These are phyloP conservation scores for Anser brachyrhynchus DNA, from an alignment of 2,113 vertebrate species.

Conservation along the genomic window DNA sequence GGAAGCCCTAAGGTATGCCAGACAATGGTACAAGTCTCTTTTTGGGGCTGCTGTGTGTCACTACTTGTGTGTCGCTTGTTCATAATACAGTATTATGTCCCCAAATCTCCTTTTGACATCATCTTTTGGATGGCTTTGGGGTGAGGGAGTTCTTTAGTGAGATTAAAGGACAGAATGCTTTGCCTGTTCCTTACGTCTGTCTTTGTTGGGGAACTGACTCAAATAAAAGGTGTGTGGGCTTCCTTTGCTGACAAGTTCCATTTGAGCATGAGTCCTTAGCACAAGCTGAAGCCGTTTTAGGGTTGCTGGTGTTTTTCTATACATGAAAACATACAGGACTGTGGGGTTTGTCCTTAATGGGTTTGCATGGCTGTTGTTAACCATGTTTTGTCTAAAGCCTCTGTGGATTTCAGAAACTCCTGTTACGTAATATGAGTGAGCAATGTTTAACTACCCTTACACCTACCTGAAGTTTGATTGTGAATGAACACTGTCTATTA, in stretches of 20 bases:
- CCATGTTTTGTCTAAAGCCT: not conserved
- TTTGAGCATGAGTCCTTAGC: not conserved
- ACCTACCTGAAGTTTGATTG: not conserved
- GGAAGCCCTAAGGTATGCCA: conserved; percentile 67
- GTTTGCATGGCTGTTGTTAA: not conserved
- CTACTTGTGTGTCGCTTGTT: not conserved
- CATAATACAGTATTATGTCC: not conserved
- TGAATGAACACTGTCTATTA: not conserved
- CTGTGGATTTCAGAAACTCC: not conserved
- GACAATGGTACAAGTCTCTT: not conserved
- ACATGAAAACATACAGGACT: not conserved
- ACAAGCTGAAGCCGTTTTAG: not conserved
- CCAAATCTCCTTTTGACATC: not conserved
- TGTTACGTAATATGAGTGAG: not conserved
- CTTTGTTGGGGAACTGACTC: not conserved
- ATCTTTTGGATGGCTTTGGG: not conserved
- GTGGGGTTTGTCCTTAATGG: not conserved
- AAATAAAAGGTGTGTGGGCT: not conserved
- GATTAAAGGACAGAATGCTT: not conserved
- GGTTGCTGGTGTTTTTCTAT: not conserved
- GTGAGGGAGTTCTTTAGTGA: not conserved
- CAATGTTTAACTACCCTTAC: not conserved
- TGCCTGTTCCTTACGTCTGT: not conserved
- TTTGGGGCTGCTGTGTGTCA: not conserved
- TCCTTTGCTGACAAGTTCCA: not conserved